Conservation (phyloP, 1,140 invertebrate species). For the Muscidifurax raptorellus region DNA sequence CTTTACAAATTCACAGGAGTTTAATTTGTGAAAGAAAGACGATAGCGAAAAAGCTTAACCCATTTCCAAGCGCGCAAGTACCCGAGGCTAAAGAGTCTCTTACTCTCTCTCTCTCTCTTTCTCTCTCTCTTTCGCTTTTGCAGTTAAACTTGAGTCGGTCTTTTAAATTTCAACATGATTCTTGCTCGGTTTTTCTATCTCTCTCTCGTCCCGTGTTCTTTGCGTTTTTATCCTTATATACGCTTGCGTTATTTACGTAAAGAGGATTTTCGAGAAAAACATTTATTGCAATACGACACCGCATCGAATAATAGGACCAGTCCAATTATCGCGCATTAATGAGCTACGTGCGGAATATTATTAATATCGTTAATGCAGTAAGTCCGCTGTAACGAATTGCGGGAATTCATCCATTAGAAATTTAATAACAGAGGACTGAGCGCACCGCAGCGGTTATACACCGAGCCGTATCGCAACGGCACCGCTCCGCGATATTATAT, state of each 20-base stretch:
- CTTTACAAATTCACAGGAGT: not conserved
- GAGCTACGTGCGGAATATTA: not conserved
- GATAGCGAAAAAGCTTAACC: not conserved
- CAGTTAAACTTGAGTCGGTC: not conserved
- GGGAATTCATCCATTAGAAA: not conserved
- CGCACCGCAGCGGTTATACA: not conserved
- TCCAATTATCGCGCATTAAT: not conserved
- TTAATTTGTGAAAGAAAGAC: not conserved
- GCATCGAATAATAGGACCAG: not conserved
- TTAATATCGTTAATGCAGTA: not conserved
- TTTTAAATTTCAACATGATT: not conserved
- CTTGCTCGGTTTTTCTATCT: too few relatives aligned
- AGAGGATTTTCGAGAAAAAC: too few relatives aligned
- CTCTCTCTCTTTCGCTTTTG: too few relatives aligned
- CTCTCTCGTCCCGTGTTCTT: not conserved
- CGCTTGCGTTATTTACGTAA: too few relatives aligned
- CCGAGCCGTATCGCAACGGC: not conserved
- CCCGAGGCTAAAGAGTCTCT: too few relatives aligned
- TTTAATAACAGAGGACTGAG: not conserved
- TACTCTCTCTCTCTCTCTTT: too few relatives aligned
- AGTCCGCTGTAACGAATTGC: not conserved
- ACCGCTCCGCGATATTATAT: not conserved
- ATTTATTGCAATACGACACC: not conserved
- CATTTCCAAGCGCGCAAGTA: not conserved
- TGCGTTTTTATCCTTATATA: not conserved